These are phyloP conservation scores for Halichoeres trimaculatus DNA, from an alignment of 2,113 vertebrate genomes.

Conservation along the genomic window DNA sequence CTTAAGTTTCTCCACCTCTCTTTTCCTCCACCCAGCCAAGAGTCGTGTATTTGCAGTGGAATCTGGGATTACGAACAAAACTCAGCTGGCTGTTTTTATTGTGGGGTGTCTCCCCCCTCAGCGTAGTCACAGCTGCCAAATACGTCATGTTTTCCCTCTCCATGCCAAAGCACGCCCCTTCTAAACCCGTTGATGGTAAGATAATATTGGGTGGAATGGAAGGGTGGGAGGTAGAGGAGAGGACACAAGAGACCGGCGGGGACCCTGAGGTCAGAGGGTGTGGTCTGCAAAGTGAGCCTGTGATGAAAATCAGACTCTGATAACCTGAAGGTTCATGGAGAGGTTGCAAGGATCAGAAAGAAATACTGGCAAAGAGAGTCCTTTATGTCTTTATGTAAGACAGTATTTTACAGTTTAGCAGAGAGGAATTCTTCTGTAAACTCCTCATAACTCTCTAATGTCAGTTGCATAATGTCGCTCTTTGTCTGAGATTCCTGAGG, in stretches of 20 bases:
- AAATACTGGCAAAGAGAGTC: background rate
- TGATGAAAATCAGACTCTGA: slow-evolving; percentile 32
- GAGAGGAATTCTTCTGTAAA: background rate
- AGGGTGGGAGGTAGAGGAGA: slow-evolving; percentile 34
- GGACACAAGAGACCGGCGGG: slow-evolving; percentile 13
- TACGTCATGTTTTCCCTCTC: slow-evolving; percentile 68
- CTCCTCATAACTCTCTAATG: background rate
- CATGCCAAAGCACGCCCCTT: slow-evolving; percentile 62
- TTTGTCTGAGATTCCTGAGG: background rate
- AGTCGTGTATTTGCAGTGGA: slow-evolving; percentile 51
- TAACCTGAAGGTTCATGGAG: slow-evolving; percentile 36
- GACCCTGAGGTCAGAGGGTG: slow-evolving; percentile 51
- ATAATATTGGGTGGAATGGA: slow-evolving; percentile 58
- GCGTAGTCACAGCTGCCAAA: slow-evolving; percentile 75
- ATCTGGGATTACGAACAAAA: slow-evolving; percentile 63
- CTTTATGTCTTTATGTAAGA: background rate
- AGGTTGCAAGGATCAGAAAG: slow-evolving; percentile 15
- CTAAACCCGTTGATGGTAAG: slow-evolving; percentile 59
- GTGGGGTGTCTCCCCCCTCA: slow-evolving; percentile 54
- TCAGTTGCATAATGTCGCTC: background rate
- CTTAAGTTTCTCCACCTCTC: slow-evolving; percentile 34
- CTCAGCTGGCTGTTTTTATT: slow-evolving; percentile 77
- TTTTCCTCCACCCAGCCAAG: slow-evolving; percentile 42
- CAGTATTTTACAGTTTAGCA: background rate
- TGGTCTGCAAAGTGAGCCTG: slow-evolving; percentile 11